Evolutionary conservation across 2,888 invertebrate species (phyloP), one percentile per base, ranked within the genome.

Genomic region (Idaea aversata): DNA sequence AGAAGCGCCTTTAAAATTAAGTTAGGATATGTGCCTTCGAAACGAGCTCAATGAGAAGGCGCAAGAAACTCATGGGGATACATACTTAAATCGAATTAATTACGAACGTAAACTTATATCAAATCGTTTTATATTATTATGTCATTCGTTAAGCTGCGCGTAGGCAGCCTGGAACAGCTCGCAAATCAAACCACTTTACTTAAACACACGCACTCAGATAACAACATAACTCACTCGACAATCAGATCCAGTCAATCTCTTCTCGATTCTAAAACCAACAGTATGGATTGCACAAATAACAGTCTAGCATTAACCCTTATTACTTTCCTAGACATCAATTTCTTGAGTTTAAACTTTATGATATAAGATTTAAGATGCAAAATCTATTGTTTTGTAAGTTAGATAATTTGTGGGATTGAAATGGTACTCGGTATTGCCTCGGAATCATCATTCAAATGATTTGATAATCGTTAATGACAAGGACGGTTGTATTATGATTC

Each of bases 231-330:
- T 82, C 81, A 80, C 77, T 79, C 83, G 77, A 83, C 84, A 90
- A 87, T 88, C 86, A 83, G 74, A 77, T 77, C 83, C 81, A 81
- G 84, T 88, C 88, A 86, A 89, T 89, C 87, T 87, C 79, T 77
- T 77, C 81, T 75, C 70, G 71, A 77, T 77, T 84, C 80, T 84
- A 84, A 90, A 90, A 88, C 87, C 87, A 90, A 91, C 88, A 89
- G 86, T 84, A 83, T 82, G 86, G 88, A 90, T 90, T 89, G 87
- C 88, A 88, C 85, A 87, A 89, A 90, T 89, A 84, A 86, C 88
- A 80, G 80, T 66, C 88, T 82, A 73, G 78, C 84, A 89, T 90
- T 90, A 90, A 87, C 87, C 87, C 88, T 89, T 85, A 90, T 90
- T 90, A 90, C 83, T 80, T 78, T 78, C 70, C 72, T 70, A 34